Evolutionary conservation across 2,888 invertebrate species (phyloP).

Genomic region (Drosophila demipolita): DNA sequence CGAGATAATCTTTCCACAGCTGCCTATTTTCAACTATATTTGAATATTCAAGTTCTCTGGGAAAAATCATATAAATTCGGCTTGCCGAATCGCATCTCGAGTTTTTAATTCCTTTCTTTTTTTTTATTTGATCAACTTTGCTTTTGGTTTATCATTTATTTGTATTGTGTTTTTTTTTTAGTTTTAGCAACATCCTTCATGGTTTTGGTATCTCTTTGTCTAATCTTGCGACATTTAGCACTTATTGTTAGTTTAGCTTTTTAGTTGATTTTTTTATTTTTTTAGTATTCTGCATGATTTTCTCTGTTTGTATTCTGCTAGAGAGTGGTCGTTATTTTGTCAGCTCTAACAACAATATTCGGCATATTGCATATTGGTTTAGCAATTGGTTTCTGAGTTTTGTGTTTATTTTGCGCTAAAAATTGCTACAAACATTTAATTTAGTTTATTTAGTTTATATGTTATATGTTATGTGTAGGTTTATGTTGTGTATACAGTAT

Average conservation of each 20-base stretch:
- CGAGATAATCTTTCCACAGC: slow-evolving; percentile 22
- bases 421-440: slow-evolving; percentile 74
- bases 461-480: slow-evolving; percentile 44
- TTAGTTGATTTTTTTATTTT: slow-evolving; percentile 16
- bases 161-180: slow-evolving; percentile 27
- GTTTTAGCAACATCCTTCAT: slow-evolving; percentile 42
- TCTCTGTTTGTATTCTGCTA: slow-evolving; percentile 31
- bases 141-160: slow-evolving; percentile 45
- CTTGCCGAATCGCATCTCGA: slow-evolving; percentile 29
- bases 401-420: slow-evolving; percentile 58
- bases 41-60: neutral
- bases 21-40: neutral
- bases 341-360: slow-evolving; percentile 46
- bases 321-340: slow-evolving; percentile 34
- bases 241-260: slow-evolving; percentile 55
- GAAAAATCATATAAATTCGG: slow-evolving; percentile 33
- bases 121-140: slow-evolving; percentile 11
- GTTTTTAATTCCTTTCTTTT: neutral
- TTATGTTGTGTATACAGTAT: slow-evolving; percentile 49
- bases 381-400: slow-evolving; percentile 39
- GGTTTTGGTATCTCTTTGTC: slow-evolving; percentile 72
- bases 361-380: slow-evolving; percentile 43
- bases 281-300: slow-evolving; percentile 35
- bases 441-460: slow-evolving; percentile 45
- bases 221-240: slow-evolving; percentile 54